Base-by-base conservation (phyloP, 2,797 vertebrate species). In the Mastacembelus armatus region DNA sequence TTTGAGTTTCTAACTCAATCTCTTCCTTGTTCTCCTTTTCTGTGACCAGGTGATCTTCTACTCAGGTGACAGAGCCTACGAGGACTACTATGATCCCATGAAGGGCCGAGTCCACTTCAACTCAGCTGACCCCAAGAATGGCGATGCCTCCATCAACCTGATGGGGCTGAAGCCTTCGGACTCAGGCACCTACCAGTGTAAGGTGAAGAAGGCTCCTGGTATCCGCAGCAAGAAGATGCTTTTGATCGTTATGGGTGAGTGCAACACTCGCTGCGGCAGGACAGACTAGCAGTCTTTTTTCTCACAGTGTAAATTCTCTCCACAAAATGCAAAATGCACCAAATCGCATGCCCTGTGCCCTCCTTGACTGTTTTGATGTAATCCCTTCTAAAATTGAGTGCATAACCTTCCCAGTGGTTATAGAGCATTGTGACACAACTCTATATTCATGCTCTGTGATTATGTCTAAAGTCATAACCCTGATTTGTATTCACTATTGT, bases 161-260 rank as follows among this genome's bases (percentile, higher is more conserved):
- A 91, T 91, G 3, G 92, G 94, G 22, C 90, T 99, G 73, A 93
- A 92, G 66, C 85, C 95, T 1, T 66, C 93, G 0, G 97, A 99
- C 85, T 95, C 96, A 0, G 96, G 96, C 30, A 96, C 94, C 0
- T 99, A 97, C 51, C 96, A 97, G 67, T 99, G 97, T 84, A 99
- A 96, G 86, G 96, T 99, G 76, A 99, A 98, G 87, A 99, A 99
- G 78, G 94, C 93, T 43, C 98, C 98, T 0, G 96, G 96, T 15
- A 92, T 96, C 63, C 64, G 88, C 57, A 96, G 93, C 91, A 94
- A 77, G 78, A 98, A 97, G 88, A 89, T 96, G 70, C 85, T 90
- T 15, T 92, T 99, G 24, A 94, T 83, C 1, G 97, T 99, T 77
- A 96, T 97, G 90, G 95, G 98, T 99, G 91, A 95, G 95, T 89